A percentile compares a stretch with the other conserved stretches of the same genome.
Evolutionary conservation across 2,888 invertebrate species (phyloP).

Genomic region (Protonemura montana): DNA sequence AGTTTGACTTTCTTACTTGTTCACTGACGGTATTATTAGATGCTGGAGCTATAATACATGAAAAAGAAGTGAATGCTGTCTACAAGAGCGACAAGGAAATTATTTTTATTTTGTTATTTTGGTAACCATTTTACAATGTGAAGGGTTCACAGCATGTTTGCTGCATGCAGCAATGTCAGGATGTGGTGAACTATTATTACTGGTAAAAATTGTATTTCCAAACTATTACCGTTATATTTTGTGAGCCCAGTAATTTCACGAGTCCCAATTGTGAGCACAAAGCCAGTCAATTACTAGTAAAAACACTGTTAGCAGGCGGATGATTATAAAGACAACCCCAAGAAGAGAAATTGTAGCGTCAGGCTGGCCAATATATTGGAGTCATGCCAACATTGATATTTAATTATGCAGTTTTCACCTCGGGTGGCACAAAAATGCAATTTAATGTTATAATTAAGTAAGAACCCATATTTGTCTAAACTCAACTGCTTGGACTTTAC

Average conservation of each 20-base stretch:
- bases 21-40: background rate
- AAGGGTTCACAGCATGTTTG: background rate
- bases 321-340: no score
- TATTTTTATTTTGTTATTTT: background rate
- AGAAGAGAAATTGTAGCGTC: background rate
- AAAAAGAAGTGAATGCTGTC: background rate
- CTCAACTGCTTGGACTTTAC: background rate
- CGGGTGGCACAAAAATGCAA: background rate
- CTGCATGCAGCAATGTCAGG: background rate
- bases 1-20: conserved; percentile 7
- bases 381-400: background rate
- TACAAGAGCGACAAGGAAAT: background rate
- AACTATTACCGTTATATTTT: background rate
- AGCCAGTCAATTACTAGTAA: background rate
- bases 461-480: background rate
- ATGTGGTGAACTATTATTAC: background rate
- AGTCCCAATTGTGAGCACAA: background rate
- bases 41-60: background rate
- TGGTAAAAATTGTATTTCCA: background rate
- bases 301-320: background rate
- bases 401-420: background rate
- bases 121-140: background rate
- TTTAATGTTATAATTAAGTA: background rate
- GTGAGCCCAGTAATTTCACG: background rate
- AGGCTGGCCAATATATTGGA: background rate